Evolutionary conservation across 2,888 invertebrate genomes (phyloP).

Genomic region (Lepidochrysops patricia): DNA sequence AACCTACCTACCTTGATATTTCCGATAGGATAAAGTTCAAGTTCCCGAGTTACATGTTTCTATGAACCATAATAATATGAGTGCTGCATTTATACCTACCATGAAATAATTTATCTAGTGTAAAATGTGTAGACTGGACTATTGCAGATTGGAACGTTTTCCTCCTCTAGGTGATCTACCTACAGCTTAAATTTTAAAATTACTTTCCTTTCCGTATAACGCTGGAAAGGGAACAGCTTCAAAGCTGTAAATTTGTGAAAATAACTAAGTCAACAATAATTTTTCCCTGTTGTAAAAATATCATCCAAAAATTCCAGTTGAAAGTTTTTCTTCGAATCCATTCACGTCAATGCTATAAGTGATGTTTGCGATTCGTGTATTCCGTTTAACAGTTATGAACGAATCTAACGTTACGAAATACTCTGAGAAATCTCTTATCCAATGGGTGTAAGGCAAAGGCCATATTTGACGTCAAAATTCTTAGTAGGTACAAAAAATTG

Average conservation of each 20-base stretch:
- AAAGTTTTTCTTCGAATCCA: slow-evolving; percentile 59
- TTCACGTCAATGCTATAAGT: slow-evolving; percentile 28
- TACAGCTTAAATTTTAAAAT: neutral
- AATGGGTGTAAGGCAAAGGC: neutral
- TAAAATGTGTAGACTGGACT: no score
- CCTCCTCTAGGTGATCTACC: no score
- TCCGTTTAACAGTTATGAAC: neutral
- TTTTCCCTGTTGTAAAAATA: slow-evolving; percentile 43
- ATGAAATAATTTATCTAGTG: no score
- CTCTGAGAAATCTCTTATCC: neutral
- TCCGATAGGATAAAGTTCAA: slow-evolving; percentile 7
- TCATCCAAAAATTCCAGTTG: slow-evolving; percentile 41
- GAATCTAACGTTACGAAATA: neutral
- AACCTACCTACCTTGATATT: slow-evolving; percentile 9
- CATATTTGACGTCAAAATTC: neutral
- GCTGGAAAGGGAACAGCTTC: neutral
- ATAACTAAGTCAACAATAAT: slow-evolving; percentile 13
- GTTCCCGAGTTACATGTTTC: neutral
- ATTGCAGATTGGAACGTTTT: neutral
- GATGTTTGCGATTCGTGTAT: neutral
- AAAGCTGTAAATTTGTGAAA: slow-evolving; percentile 1
- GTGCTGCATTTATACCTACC: no score
- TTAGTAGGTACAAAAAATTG: neutral
- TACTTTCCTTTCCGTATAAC: neutral
- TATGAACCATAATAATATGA: neutral